Base-by-base conservation (phyloP, 2,888 invertebrate genomes). In the Teinopalpus imperialis region DNA sequence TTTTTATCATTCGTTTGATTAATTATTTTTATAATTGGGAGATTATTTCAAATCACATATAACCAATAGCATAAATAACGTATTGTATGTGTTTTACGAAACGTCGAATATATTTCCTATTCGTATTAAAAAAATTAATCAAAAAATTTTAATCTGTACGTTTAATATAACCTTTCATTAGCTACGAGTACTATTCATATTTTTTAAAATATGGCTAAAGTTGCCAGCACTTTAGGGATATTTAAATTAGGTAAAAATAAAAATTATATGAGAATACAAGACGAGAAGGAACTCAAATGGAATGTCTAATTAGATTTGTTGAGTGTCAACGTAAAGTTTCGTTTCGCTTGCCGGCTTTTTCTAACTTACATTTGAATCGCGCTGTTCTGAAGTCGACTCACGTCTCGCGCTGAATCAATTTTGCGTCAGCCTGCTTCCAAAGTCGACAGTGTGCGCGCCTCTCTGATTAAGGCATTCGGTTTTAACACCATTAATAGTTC, bases 341-440 rank as follows among this genome's bases (percentile, higher is more conserved):
- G 72, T 63, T 63, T 60, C 58, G 60, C 54, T 59, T 53, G 48
- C 49, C 58, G 61, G 65, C 62, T 69, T 41, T 47, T 47, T 41
- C 26, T 41, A 69, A 70, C 64, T 69, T 74, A 78, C 79, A 80
- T 81, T 85, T 81, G 80, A 77, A 80, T 78, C 68, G 69, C 57
- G 56, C 49, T 50, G 63, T 74, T 74, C 63, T 65, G 69, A 66
- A 86, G 73, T 74, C 83, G 50, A 54, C 66, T 69, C 86, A 86
- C 87, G 87, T 85, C 70, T 54, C 60, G 61, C 71, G 74, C 76
- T 87, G 85, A 85, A 87, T 87, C 86, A 86, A 85, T 86, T 86
- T 78, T 74, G 69, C 74, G 81, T 81, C 80, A 77, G 76, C 59
- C 70, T 62, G 61, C 68, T 72, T 69, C 66, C 59, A 52, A 32